Conservation (phyloP, 2,888 invertebrate genomes). For the Andrena haemorrhoa region DNA sequence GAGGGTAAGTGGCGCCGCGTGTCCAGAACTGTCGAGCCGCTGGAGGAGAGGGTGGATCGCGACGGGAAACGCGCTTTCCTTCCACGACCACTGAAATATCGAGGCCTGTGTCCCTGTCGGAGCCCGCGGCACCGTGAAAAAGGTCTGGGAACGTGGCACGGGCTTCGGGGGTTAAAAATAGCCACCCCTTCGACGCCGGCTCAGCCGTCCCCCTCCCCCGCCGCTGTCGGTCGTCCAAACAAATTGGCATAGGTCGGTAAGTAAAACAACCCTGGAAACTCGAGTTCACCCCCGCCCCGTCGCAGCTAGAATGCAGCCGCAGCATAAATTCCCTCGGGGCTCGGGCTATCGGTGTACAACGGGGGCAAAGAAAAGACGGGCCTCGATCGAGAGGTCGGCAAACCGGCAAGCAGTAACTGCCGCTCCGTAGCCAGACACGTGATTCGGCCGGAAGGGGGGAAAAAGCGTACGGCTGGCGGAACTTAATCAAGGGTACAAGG, state of each 20-base stretch:
- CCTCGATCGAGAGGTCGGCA: constrained; percentile 33
- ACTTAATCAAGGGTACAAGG: constrained; percentile 45
- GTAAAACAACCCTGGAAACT: constrained; percentile 75
- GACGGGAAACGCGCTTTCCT: constrained; percentile 20
- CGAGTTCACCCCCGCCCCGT: constrained; percentile 26
- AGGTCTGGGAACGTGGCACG: constrained; percentile 4
- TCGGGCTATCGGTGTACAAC: constrained; percentile 62
- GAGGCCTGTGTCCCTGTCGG: not conserved
- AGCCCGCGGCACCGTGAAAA: constrained; percentile 24
- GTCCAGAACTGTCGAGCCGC: constrained; percentile 38
- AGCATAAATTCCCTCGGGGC: constrained; percentile 74
- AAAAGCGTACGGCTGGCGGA: constrained; percentile 1
- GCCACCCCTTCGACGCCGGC: constrained; percentile 46
- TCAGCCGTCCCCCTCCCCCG: constrained; percentile 32
- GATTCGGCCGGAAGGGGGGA: constrained; percentile 7
- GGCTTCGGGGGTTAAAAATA: constrained; percentile 60
- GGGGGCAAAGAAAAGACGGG: constrained; percentile 44
- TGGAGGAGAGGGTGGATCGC: constrained; percentile 7
- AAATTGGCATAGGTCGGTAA: constrained; percentile 74
- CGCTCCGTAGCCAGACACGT: constrained; percentile 29
- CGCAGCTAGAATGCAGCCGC: constrained; percentile 48
- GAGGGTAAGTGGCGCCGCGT: constrained; percentile 32
- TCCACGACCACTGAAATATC: constrained; percentile 30
- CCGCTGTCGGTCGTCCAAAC: constrained; percentile 60
- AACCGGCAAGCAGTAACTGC: constrained; percentile 27